These are phyloP conservation scores for Plecturocebus donacophilus DNA, from an alignment of 2,113 vertebrate species.

Conservation along the genomic window DNA sequence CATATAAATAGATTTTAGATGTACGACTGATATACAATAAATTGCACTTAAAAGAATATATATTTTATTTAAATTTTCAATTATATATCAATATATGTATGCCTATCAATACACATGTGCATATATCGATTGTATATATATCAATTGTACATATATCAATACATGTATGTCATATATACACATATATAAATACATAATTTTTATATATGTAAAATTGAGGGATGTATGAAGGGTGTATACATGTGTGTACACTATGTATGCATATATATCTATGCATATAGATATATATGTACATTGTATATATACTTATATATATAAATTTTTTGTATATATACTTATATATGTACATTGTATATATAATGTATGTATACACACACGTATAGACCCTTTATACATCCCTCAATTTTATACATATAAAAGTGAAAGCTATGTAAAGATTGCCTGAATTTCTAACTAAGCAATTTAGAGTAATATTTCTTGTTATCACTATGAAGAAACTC, in stretches of 20 bases:
- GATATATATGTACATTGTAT: too few relatives aligned
- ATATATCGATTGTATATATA: too few relatives aligned
- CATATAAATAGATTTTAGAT: not conserved
- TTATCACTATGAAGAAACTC: conserved; percentile 29
- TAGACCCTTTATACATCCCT: not conserved
- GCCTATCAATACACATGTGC: too few relatives aligned
- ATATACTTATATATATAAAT: too few relatives aligned
- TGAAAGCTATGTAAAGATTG: not conserved
- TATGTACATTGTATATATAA: too few relatives aligned
- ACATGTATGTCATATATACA: too few relatives aligned
- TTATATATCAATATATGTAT: not conserved
- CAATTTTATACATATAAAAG: not conserved
- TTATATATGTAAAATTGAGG: not conserved
- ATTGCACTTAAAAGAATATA: not conserved
- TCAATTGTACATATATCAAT: too few relatives aligned
- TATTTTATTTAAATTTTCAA: not conserved
- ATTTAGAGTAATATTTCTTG: conserved; percentile 5
- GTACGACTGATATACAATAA: not conserved
- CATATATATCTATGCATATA: too few relatives aligned
- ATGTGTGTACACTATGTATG: not conserved
- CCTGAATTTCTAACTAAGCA: conserved; percentile 41
- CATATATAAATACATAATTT: too few relatives aligned
- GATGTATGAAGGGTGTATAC: not conserved
- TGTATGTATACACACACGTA: not conserved
- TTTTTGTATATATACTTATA: too few relatives aligned